Percentiles rank a stretch among this genome's conserved stretches.
These are phyloP conservation scores for Platorchestia sp. DNA, from an alignment of 1,140 invertebrate genomes.

Conservation along the genomic window DNA sequence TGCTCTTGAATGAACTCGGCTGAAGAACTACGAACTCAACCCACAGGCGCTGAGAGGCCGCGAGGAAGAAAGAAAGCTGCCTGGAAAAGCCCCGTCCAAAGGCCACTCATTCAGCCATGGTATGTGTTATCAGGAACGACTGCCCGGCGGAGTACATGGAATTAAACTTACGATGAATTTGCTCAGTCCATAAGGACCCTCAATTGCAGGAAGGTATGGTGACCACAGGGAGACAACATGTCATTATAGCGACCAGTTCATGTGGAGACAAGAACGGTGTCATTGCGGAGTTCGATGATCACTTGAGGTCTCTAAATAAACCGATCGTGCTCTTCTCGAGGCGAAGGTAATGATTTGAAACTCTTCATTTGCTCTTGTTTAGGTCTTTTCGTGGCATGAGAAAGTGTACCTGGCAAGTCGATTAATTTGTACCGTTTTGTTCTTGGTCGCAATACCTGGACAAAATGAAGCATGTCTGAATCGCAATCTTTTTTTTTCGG, in stretches of 20 bases:
- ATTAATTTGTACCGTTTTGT: background rate
- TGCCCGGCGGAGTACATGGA: background rate
- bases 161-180: constrained; percentile 37
- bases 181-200: constrained; percentile 19
- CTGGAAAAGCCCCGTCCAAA: background rate
- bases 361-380: background rate
- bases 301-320: constrained; percentile 16
- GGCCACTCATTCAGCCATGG: background rate
- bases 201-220: background rate
- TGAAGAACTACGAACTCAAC: background rate
- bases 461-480: background rate
- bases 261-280: constrained; percentile 9
- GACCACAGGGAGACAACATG: background rate
- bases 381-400: background rate
- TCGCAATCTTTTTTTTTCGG: background rate
- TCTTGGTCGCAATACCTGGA: background rate
- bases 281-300: background rate
- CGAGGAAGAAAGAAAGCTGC: no score
- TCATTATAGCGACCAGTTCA: background rate
- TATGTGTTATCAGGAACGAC: constrained; percentile 28
- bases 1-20: no score
- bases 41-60: no score
- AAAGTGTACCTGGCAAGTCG: background rate
- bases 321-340: background rate
- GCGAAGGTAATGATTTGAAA: constrained; percentile 4